Evolutionary conservation across 2,888 invertebrate genomes (phyloP).

Genomic region (Lepeophtheirus nordmannii): DNA sequence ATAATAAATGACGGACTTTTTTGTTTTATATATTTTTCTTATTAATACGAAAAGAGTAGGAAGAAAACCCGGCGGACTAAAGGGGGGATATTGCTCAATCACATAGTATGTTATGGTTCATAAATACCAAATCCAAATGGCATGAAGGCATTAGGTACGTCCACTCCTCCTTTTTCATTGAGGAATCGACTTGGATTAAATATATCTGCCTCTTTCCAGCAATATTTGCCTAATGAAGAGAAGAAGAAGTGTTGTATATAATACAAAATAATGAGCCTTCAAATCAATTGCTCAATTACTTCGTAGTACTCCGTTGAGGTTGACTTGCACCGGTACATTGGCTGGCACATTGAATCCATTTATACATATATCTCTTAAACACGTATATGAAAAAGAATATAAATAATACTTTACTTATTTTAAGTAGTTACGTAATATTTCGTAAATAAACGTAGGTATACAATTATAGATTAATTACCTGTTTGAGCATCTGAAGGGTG

Average conservation of each 20-base stretch:
- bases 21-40: too few species aligned
- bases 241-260: too few species aligned
- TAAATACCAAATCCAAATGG: slow-evolving; percentile 25
- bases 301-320: not conserved
- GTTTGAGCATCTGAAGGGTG: not conserved
- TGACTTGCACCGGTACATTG: slow-evolving; percentile 14
- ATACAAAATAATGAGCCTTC: too few species aligned
- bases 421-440: too few species aligned
- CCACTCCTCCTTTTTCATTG: slow-evolving; percentile 23
- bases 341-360: slow-evolving; percentile 5
- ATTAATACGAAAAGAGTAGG: too few species aligned
- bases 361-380: slow-evolving; percentile 1
- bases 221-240: not conserved
- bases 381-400: too few species aligned
- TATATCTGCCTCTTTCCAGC: slow-evolving; percentile 24
- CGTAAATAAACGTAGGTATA: too few species aligned
- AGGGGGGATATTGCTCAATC: too few species aligned
- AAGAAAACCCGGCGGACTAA: too few species aligned
- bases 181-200: slow-evolving; percentile 26
- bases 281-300: not conserved
- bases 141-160: slow-evolving; percentile 24
- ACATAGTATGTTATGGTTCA: not conserved
- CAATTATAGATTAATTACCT: not conserved
- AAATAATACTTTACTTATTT: not conserved
- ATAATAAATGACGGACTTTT: too few species aligned